These are phyloP conservation scores for Cyrtodaria siliqua DNA, from an alignment of 2,888 invertebrate species.

Conservation along the genomic window DNA sequence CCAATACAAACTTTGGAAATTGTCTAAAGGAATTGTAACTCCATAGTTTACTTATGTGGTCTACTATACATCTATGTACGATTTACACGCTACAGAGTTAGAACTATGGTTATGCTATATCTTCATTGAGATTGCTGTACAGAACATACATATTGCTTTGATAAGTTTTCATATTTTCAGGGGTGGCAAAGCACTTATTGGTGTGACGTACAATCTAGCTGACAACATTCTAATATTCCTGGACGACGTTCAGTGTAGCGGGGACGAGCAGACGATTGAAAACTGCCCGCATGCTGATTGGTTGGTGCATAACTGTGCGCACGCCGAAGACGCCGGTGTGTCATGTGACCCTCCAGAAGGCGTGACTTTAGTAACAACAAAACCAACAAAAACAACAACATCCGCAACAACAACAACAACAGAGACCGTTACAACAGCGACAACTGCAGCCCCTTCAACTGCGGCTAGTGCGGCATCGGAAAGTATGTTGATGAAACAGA, in stretches of 20 bases:
- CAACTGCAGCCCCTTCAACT: neutral
- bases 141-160: no score
- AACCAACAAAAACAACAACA: neutral
- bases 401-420: conserved; percentile 8
- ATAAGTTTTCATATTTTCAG: no score
- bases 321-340: conserved; percentile 91
- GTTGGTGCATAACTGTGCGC: conserved; percentile 88
- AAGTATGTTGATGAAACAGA: neutral
- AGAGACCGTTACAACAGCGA: neutral
- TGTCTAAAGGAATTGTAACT: no score
- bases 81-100: no score
- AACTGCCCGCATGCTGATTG: conserved; percentile 88
- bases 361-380: neutral
- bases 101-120: no score
- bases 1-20: no score
- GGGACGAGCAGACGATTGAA: conserved; percentile 88
- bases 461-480: neutral
- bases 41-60: no score
- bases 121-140: no score
- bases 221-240: conserved; percentile 77
- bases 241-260: conserved; percentile 87
- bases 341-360: conserved; percentile 50
- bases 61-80: no score
- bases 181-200: conserved; percentile 20
- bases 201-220: conserved; percentile 49